Percentiles rank a stretch among this genome's conserved stretches.
Conservation (phyloP, 1,140 invertebrate genomes). For the Chrysopa pallens region DNA sequence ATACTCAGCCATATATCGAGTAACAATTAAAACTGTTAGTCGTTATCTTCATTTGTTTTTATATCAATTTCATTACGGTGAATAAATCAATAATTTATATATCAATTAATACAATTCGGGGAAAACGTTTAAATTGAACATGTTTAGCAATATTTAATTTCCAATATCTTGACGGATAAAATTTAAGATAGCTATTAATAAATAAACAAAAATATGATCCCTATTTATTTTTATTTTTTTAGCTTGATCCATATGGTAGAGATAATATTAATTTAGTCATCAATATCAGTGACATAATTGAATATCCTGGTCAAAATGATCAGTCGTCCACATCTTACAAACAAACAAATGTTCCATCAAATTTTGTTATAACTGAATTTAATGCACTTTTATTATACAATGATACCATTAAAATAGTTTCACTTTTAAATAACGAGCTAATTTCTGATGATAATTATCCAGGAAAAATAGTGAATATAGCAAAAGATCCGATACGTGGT, state of each 20-base stretch:
- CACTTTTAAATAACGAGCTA: constrained; percentile 67
- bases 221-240: constrained; percentile 13
- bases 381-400: constrained; percentile 72
- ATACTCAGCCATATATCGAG: no score
- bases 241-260: constrained; percentile 29
- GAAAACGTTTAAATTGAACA: no score
- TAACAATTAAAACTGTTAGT: no score
- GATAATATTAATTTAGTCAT: constrained; percentile 1
- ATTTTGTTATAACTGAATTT: constrained; percentile 78
- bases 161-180: no score
- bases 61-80: no score
- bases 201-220: constrained; percentile 13
- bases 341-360: constrained; percentile 30
- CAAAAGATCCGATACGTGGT: constrained; percentile 61
- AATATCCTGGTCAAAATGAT: background rate
- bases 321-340: background rate
- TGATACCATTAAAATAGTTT: constrained; percentile 70
- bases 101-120: no score
- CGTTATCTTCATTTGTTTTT: no score
- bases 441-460: constrained; percentile 75
- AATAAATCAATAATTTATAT: no score
- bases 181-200: no score
- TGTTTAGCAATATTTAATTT: no score
- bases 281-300: constrained; percentile 1
- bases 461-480: constrained; percentile 62